Evolutionary conservation across 2,797 vertebrate genomes (phyloP), one percentile per base, ranked within the genome.

Genomic region (Amblyraja radiata): DNA sequence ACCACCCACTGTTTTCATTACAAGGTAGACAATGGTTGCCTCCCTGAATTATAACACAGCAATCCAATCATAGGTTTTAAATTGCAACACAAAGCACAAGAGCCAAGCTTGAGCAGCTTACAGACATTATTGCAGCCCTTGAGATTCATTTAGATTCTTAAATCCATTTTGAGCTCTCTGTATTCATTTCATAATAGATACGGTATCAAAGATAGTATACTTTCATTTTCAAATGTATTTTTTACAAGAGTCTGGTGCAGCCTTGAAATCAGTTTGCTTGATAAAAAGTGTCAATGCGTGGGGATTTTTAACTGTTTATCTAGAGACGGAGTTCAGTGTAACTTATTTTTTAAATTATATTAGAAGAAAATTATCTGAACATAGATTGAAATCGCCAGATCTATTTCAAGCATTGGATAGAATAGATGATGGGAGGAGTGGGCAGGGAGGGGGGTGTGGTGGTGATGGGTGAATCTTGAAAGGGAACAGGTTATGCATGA

Each of bases 51-150:
- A 92, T 76, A 74, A 54, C 28, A 39, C 90, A 92, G 46, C 39
- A 92, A 92, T 92, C 90, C 71, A 92, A 76, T 92, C 90, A 28
- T 76, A 58, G 90, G n/a, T 92, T 76, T 74, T 76, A 92, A 92
- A 76, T 92, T 92, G 90, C 39, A 54, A 54, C 71, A 74, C 90
- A 54, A 54, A 76, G 39, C 58, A 74, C 90, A 76, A 54, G 90
- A 58, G 39, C 73, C 46, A n/a, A 46, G 39, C 90, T 76, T 73
- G 90, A 92, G 90, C 39, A 76, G 23, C 23, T 92, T 54, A 90
- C 88, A 71, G 46, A 76, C 71, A 76, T 74, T 76, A 92, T 76
- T 76, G 39, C 71, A 92, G 36, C 90, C 39, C 36, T 58, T 74
- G 90, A 92, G 90, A 92, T 92, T 92, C 68, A 58, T 74, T 92